Conservation (phyloP, 2,113 vertebrate genomes). For the Sula dactylatra region DNA sequence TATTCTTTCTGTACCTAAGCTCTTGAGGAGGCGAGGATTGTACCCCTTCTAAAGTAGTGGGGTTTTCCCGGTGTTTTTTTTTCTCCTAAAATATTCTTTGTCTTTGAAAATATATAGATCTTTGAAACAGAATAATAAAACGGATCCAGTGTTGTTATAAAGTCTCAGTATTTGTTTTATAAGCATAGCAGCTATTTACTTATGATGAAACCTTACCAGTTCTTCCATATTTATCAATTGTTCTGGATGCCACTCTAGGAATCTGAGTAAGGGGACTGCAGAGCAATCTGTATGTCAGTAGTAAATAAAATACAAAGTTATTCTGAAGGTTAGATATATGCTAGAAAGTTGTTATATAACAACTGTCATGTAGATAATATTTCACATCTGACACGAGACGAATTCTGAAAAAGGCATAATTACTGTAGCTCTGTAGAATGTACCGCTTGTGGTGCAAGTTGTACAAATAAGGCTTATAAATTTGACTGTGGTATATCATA, state of each 20-base stretch:
- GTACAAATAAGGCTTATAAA: neutral
- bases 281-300: neutral
- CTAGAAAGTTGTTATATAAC: neutral
- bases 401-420: neutral
- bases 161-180: neutral
- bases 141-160: neutral
- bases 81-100: neutral
- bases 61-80: neutral
- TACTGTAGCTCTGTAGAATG: neutral
- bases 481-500: neutral
- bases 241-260: neutral
- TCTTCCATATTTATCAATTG: neutral
- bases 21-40: neutral
- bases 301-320: neutral
- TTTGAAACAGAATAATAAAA: neutral
- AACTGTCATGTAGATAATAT: neutral
- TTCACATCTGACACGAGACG: neutral
- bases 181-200: neutral
- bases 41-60: neutral
- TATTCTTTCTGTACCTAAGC: neutral
- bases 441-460: neutral
- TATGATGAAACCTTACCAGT: neutral
- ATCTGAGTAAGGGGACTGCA: neutral
- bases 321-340: neutral
- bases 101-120: neutral